phyloP scores from a whole-genome alignment of 1,140 invertebrate genomes.

The Antheraea pernyi region DNA sequence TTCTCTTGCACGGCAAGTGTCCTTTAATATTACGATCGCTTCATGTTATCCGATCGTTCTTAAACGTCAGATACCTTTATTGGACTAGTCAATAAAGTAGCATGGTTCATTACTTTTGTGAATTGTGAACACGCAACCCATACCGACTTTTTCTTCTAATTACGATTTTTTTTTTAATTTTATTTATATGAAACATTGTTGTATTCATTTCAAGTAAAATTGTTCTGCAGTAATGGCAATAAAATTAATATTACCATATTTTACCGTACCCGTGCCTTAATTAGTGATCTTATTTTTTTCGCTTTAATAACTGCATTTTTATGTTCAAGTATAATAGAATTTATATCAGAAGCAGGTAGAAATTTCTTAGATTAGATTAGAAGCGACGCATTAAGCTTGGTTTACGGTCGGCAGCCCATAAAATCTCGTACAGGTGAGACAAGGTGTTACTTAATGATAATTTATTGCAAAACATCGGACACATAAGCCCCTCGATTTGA shows the following conservation, averaged over 20 bases:
- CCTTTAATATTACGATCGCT: conserved; percentile 60
- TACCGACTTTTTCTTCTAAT: conserved; percentile 56
- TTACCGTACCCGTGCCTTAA: conserved; percentile 36
- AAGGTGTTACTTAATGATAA: conserved; percentile 69
- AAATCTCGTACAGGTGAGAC: conserved; percentile 49
- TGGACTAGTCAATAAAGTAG: conserved; percentile 66
- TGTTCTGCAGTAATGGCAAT: conserved; percentile 37
- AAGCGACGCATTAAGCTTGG: conserved; percentile 41
- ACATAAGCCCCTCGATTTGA: conserved; percentile 43
- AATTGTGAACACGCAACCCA: conserved; percentile 22
- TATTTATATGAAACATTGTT: conserved; percentile 50
- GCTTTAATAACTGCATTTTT: conserved; percentile 35
- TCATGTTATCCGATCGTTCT: conserved; percentile 49
- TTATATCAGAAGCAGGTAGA: conserved; percentile 49
- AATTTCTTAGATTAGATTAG: conserved; percentile 59
- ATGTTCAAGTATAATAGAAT: conserved; percentile 30
- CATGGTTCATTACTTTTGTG: conserved; percentile 66
- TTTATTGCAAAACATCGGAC: conserved; percentile 63
- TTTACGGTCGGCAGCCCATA: conserved; percentile 50
- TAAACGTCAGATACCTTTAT: conserved; percentile 60
- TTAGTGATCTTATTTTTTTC: conserved; percentile 31
- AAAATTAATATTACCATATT: conserved; percentile 51
- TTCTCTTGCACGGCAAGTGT: conserved; percentile 59
- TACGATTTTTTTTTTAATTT: conserved; percentile 36
- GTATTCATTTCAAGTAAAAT: conserved; percentile 43